Percentiles rank a stretch among this genome's conserved stretches.
Conservation (phyloP, 2,113 vertebrate genomes). For the Sula dactylatra region DNA sequence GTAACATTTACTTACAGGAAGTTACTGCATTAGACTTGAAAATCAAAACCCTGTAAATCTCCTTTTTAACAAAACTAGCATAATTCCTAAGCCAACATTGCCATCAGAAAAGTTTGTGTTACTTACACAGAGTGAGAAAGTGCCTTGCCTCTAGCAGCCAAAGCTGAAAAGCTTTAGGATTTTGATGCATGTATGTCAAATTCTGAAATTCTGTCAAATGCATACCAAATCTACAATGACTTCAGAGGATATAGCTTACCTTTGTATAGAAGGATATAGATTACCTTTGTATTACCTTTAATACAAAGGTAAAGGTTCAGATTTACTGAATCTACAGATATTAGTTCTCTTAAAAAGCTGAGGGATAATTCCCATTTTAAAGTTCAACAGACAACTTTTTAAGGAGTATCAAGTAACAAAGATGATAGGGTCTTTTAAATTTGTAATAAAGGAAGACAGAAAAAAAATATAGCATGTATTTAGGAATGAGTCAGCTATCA, state of each 20-base stretch:
- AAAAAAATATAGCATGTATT: background rate
- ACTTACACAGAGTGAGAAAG: background rate
- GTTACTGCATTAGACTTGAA: background rate
- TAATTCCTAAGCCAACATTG: background rate
- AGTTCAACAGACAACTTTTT: background rate
- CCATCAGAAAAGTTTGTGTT: background rate
- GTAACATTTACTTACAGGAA: background rate
- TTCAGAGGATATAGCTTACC: background rate
- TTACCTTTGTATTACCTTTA: no score
- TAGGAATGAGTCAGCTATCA: background rate
- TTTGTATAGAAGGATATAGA: background rate
- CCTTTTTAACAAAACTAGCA: background rate
- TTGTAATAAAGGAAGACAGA: background rate
- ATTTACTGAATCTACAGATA: background rate
- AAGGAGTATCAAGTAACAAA: background rate
- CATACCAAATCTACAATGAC: background rate
- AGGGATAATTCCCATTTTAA: background rate
- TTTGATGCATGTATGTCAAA: background rate
- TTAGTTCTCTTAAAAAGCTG: background rate
- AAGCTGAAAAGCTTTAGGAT: background rate
- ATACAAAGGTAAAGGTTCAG: no score
- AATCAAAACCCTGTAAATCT: background rate
- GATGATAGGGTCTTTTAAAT: background rate
- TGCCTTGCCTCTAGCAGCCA: background rate
- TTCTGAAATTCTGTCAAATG: background rate